Evolutionary conservation across 2,113 vertebrate species (phyloP).

Genomic region (Tursiops truncatus): DNA sequence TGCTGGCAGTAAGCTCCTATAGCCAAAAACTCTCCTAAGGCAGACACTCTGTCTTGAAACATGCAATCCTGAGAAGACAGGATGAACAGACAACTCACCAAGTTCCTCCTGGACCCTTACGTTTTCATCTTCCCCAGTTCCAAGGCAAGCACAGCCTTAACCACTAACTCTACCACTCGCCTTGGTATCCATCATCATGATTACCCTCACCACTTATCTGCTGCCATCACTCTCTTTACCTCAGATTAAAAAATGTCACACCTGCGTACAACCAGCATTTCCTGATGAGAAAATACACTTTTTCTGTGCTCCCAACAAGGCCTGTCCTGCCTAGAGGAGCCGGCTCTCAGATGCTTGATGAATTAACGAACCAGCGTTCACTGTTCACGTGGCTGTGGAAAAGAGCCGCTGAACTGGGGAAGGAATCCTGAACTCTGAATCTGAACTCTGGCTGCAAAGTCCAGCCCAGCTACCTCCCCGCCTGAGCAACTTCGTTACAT

Average conservation of each 20-base stretch:
- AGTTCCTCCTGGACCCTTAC: neutral
- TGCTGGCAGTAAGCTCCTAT: neutral
- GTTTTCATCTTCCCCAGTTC: neutral
- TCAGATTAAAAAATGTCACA: neutral
- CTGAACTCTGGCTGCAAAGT: neutral
- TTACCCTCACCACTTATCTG: neutral
- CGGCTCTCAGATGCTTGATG: neutral
- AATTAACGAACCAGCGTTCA: neutral
- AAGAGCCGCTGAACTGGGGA: neutral
- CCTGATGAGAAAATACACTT: neutral
- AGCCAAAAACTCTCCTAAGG: neutral
- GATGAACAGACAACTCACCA: neutral
- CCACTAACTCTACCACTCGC: too few species aligned
- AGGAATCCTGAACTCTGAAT: neutral
- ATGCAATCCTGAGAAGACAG: neutral
- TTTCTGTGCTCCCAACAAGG: neutral
- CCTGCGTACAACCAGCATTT: neutral
- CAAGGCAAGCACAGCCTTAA: neutral
- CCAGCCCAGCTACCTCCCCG: neutral
- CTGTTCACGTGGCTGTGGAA: neutral
- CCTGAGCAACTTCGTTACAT: neutral
- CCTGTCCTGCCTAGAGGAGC: neutral
- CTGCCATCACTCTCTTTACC: neutral
- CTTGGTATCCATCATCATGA: accelerated
- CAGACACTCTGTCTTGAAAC: neutral